Conservation (phyloP, 2,113 vertebrate species). For the Hippocampus abdominalis region DNA sequence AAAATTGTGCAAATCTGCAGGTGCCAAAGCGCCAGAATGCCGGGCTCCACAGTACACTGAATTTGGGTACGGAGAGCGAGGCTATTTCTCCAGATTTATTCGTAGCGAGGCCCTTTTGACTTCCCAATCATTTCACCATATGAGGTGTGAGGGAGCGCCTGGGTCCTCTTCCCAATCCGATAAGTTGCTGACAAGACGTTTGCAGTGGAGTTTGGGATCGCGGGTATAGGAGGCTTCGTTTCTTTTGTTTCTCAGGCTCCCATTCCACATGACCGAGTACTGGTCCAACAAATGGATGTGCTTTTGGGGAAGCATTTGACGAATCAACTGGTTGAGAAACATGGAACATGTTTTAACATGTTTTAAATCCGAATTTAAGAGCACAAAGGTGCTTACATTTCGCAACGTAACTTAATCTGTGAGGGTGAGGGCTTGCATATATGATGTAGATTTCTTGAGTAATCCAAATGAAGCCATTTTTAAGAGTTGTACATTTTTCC, state of each 20-base stretch:
- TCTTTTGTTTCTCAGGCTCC: constrained; percentile 48
- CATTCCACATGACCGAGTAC: not conserved
- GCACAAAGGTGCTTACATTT: constrained; percentile 9
- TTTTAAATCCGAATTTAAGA: not conserved
- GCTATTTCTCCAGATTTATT: too few relatives aligned
- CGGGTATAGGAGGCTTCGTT: constrained; percentile 12
- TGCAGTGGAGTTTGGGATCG: constrained; percentile 59
- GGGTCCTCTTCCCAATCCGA: not conserved
- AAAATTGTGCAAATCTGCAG: too few relatives aligned
- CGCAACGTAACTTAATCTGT: constrained; percentile 21
- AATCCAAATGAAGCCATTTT: not conserved
- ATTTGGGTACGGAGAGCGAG: too few relatives aligned
- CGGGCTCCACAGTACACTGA: too few relatives aligned
- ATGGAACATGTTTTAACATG: constrained; percentile 1
- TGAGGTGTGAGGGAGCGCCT: not conserved
- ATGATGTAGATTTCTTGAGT: not conserved
- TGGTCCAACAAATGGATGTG: not conserved
- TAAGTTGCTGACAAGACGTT: constrained; percentile 10
- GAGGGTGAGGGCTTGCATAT: constrained; percentile 49
- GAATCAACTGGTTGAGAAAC: constrained; percentile 40
- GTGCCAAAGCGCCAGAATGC: too few relatives aligned
- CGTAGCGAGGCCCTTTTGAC: not conserved
- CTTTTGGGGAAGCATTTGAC: not conserved
- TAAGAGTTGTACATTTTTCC: not conserved
- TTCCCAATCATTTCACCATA: not conserved